Evolutionary conservation across 2,888 invertebrate species (phyloP).

Genomic region (Aradus depressus): DNA sequence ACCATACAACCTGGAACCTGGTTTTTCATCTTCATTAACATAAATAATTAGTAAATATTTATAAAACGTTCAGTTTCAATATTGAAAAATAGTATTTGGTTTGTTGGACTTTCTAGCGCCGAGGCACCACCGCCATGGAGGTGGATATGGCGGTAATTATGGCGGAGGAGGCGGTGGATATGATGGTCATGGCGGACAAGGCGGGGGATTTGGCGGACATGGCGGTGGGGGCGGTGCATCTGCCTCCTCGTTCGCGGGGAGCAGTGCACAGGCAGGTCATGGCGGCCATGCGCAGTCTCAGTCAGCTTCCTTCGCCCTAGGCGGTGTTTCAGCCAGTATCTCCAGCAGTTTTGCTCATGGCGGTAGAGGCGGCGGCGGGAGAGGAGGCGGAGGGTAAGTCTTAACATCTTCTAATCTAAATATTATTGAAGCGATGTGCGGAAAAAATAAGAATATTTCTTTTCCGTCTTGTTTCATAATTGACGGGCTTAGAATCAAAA

Average conservation of each 20-base stretch:
- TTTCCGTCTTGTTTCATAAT: too few species aligned
- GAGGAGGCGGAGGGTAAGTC: neutral
- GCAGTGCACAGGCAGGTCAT: neutral
- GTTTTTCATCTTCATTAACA: too few species aligned
- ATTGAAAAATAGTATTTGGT: too few species aligned
- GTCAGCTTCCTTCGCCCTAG: conserved; percentile 7
- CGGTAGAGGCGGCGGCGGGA: conserved; percentile 10
- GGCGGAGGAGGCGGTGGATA: neutral
- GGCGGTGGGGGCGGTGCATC: conserved; percentile 33
- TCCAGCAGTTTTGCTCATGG: neutral
- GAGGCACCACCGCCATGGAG: too few species aligned
- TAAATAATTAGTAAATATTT: too few species aligned
- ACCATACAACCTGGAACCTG: too few species aligned
- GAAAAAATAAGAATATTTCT: neutral
- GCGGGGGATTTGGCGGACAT: conserved; percentile 34
- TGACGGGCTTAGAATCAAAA: too few species aligned
- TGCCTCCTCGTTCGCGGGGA: neutral
- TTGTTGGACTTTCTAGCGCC: too few species aligned
- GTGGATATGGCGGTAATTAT: neutral
- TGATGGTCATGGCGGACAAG: neutral
- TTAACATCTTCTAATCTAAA: neutral
- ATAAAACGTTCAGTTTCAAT: too few species aligned
- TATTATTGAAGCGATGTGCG: neutral
- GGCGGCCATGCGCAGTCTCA: conserved; percentile 3
- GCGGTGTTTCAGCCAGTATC: conserved; percentile 2